These are phyloP conservation scores for Brachionus paranguensis DNA, from an alignment of 1,140 invertebrate species.

Conservation along the genomic window DNA sequence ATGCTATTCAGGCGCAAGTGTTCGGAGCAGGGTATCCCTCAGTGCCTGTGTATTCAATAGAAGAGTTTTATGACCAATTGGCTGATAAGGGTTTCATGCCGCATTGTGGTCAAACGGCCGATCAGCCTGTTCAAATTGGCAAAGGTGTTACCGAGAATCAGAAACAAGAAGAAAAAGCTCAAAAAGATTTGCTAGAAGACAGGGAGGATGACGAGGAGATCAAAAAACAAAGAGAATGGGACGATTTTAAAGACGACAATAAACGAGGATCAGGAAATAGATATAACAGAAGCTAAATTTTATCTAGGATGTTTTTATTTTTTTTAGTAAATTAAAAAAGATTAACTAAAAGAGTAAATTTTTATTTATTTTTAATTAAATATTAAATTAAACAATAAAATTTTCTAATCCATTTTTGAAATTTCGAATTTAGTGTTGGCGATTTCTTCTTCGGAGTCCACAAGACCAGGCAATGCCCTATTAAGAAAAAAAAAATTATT, in stretches of 20 bases:
- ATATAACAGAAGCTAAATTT: slow-evolving; percentile 32
- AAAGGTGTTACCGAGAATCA: slow-evolving; percentile 47
- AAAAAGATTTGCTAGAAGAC: slow-evolving; percentile 64
- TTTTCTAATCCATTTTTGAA: slow-evolving; percentile 74
- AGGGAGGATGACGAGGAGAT: slow-evolving; percentile 70
- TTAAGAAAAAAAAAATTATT: slow-evolving; percentile 43
- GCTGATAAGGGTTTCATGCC: slow-evolving; percentile 68
- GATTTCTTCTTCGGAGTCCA: slow-evolving; percentile 83
- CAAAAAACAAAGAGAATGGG: slow-evolving; percentile 65
- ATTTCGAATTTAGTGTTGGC: slow-evolving; percentile 81
- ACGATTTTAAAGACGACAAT: slow-evolving; percentile 80
- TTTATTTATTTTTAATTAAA: background rate
- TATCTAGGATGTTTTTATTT: background rate
- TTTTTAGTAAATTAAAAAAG: background rate
- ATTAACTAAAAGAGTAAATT: background rate
- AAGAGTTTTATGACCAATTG: slow-evolving; percentile 89
- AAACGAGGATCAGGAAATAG: slow-evolving; percentile 25
- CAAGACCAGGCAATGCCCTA: slow-evolving; percentile 65
- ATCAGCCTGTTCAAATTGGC: slow-evolving; percentile 45
- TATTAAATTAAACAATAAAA: slow-evolving; percentile 2
- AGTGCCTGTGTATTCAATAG: slow-evolving; percentile 79
- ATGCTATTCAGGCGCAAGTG: slow-evolving; percentile 81
- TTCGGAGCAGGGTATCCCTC: slow-evolving; percentile 90
- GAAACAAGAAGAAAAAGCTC: slow-evolving; percentile 55
- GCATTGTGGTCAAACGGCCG: background rate